Base-by-base conservation (phyloP, 1,140 invertebrate genomes). In the Planococcus citri region DNA sequence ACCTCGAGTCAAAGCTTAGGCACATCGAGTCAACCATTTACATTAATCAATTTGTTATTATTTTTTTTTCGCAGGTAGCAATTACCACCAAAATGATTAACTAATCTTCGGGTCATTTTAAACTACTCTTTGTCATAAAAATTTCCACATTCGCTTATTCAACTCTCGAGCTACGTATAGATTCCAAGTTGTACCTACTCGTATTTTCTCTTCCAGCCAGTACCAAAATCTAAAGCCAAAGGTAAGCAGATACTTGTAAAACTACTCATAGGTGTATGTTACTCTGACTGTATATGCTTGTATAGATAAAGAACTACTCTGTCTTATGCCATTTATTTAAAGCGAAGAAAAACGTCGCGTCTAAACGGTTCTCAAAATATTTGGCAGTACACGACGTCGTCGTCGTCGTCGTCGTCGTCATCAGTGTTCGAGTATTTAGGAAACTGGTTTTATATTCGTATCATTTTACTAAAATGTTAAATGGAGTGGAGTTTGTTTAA, bases 281-380 rank as follows among this genome's bases (percentile, higher is more conserved):
- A 3, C 33, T 20, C 41, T 17, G 41, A 9, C 6, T 51, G 12
- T 51, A 33, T 51, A 37, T 37, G 33, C 33, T 37, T 14, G n/a
- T 33, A 33, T 33, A 9, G 41, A 51, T 51, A n/a, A 51, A 51
- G 41, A 51, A 51, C 41, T 51, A 51, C 41, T 51, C 41, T 51
- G 41, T 51, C 41, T 51, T 51, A 51, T 51, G 41, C 41, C 41
- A 51, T 51, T 51, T 51, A 51, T 51, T 51, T 51, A 51, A 51
- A 51, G n/a, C n/a, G 41, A 51, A 51, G 41, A 51, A 14, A 17
- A 51, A 51, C 41, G n/a, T 51, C 3, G n/a, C n/a, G 41, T 51
- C 41, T 51, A 51, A 51, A 51, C 41, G 41, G 41, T 51, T 51
- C 41, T 51, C 41, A 51, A 51, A 51, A 51, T 51, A 51, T 51